Conservation (phyloP, 2,888 invertebrate species). For the Drosophila putrida region DNA sequence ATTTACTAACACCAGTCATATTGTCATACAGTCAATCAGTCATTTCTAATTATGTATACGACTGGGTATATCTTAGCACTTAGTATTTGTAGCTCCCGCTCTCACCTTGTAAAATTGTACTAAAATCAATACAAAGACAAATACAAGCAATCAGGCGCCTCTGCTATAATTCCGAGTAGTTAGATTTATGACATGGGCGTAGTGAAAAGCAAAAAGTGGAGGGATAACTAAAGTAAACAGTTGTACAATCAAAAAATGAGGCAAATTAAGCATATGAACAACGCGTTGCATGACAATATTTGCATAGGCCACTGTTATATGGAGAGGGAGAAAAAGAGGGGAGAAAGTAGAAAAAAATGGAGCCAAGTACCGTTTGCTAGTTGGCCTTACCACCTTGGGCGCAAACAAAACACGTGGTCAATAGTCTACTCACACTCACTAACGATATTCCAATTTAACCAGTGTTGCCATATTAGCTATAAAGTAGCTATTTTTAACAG, state of each 20-base stretch:
- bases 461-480: too few relatives aligned
- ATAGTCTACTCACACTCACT: constrained; percentile 13
- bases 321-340: background rate
- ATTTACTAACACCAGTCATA: too few relatives aligned
- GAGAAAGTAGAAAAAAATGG: background rate
- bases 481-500: too few relatives aligned
- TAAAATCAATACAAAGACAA: constrained; percentile 40
- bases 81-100: too few relatives aligned
- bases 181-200: constrained; percentile 50
- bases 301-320: constrained; percentile 50
- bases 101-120: constrained; percentile 14
- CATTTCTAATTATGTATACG: too few relatives aligned
- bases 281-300: constrained; percentile 69
- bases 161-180: constrained; percentile 28
- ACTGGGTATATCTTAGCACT: too few relatives aligned
- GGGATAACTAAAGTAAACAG: constrained; percentile 49
- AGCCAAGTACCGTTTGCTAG: constrained; percentile 6
- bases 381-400: constrained; percentile 15
- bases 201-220: background rate
- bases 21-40: too few relatives aligned
- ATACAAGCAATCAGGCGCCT: constrained; percentile 55
- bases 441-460: background rate
- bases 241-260: constrained; percentile 59
- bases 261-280: constrained; percentile 71
- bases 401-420: constrained; percentile 40